Evolutionary conservation across 2,888 invertebrate genomes (phyloP), one percentile per base, ranked within the genome.

Genomic region (Acanthoscelides obtectus): DNA sequence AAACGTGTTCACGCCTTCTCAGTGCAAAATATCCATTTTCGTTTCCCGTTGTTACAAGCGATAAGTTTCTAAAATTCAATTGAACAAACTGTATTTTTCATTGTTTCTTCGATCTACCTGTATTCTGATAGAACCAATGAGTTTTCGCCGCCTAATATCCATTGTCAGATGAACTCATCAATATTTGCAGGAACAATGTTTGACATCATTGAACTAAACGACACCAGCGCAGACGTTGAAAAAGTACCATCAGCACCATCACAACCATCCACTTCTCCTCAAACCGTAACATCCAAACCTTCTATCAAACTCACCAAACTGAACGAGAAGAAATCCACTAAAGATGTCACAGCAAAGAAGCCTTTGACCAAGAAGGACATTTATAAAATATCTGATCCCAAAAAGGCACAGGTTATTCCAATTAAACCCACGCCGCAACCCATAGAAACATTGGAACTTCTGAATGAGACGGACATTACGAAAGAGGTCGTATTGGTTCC

Each of bases 121-220:
- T n/a, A n/a, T n/a, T n/a, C n/a, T n/a, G n/a, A n/a, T n/a, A n/a
- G n/a, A n/a, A n/a, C n/a, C n/a, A n/a, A n/a, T n/a, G n/a, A n/a
- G n/a, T n/a, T n/a, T n/a, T n/a, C n/a, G n/a, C n/a, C n/a, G n/a
- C n/a, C n/a, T n/a, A n/a, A n/a, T n/a, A n/a, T n/a, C n/a, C n/a
- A n/a, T n/a, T n/a, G n/a, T n/a, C n/a, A 25, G 25, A 25, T 25
- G 6, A 5, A 45, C 17, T 45, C 45, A 45, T 45, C 45, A 45
- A 63, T 71, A 71, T 72, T 78, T 79, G 19, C 73, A 83, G 82
- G 85, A 19, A 84, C 85, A 17, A 82, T 84, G 80, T 85, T 85
- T 71, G 86, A 86, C 74, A 83, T 86, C 68, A 84, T 85, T 63
- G 85, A 85, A 75, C 74, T 86, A 69, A 85, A 85, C 75, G 84